Base-by-base conservation (phyloP, 2,888 invertebrate genomes). In the Furcula furcula region DNA sequence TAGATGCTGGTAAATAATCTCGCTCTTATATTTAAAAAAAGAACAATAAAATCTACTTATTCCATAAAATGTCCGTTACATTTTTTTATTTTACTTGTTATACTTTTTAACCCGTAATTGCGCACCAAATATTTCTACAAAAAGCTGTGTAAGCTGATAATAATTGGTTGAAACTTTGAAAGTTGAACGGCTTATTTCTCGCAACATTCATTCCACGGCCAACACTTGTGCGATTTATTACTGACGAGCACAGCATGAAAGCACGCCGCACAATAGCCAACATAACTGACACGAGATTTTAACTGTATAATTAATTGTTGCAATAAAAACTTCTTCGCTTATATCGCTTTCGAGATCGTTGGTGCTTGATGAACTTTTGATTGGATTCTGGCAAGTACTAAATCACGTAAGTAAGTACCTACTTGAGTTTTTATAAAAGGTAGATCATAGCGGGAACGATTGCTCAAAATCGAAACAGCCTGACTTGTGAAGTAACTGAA, bases 131-230 rank as follows among this genome's bases (percentile, higher is more conserved):
- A 29, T 21, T 28, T 27, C 26, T 34, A 29, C 51, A 34, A 45
- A 46, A 46, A 44, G 32, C 22, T 31, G 18, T 28, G 32, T 53
- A 54, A 56, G 45, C 34, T 53, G 45, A 56, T 55, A 56, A 56
- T 56, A 54, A 55, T 51, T 56, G 55, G 57, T 56, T 54, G 57
- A 56, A 56, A 56, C 54, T 56, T 56, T 54, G 57, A 56, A 56
- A 56, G 57, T 56, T 56, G 41, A 56, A 51, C 51, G 31, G 35
- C 54, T 51, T 45, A 55, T 46, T 50, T 42, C 53, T 46, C 32
- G 41, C 39, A 54, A 54, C 54, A 56, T 56, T 54, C 52, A 48
- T 44, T 46, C 46, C 52, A 16, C 11, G 10, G 16, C 52, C 55
- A 56, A 44, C 57, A 56, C 39, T 48, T 28, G 29, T 16, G 45